Base-by-base conservation (phyloP, 2,888 invertebrate genomes). In the Rhingia rostrata region DNA sequence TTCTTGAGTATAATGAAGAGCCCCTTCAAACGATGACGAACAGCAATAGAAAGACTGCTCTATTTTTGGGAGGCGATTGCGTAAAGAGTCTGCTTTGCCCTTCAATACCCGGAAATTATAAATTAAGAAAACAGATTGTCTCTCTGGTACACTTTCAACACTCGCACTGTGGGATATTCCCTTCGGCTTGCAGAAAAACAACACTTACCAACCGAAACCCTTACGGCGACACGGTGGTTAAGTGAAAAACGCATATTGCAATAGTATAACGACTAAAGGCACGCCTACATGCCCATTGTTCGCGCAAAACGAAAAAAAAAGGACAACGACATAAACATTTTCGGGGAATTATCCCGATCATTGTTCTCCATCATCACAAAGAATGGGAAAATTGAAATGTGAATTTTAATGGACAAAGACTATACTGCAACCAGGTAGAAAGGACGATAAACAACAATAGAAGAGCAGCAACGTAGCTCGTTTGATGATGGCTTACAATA, bases 101-200 rank as follows among this genome's bases (percentile, higher is more conserved):
- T 80, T 63, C 58, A 60, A 80, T 70, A 75, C 80, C 84, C 80
- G 84, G 84, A 84, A 84, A 80, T 80, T 53, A 64, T 69, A 72
- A 49, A 78, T 83, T 79, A 54, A 79, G 35, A 78, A 51, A 74
- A 45, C 64, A 72, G 53, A 81, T 63, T 10, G 61, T 53, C 35
- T 63, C 32, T 39, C 35, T 32, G 35, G 22, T 37, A 14, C 37
- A 75, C 33, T 41, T 39, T 32, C 37, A 9, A 9, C 3, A 41
- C 2, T 9, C 41, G 30, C 3, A 35, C 22, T 35, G 7, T 32
- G 51, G n/a, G 32, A 67, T 66, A 33, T 35, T 51, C 35, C 12
- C 6, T 67, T 49, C 35, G 33, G 66, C n/a, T 35, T 61, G 14
- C 64, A 30, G 9, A 51, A 53, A 51, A 6, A 12, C 32, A 33